phyloP scores from a whole-genome alignment of 2,113 vertebrate genomes.

The Nothoprocta perdicaria region DNA sequence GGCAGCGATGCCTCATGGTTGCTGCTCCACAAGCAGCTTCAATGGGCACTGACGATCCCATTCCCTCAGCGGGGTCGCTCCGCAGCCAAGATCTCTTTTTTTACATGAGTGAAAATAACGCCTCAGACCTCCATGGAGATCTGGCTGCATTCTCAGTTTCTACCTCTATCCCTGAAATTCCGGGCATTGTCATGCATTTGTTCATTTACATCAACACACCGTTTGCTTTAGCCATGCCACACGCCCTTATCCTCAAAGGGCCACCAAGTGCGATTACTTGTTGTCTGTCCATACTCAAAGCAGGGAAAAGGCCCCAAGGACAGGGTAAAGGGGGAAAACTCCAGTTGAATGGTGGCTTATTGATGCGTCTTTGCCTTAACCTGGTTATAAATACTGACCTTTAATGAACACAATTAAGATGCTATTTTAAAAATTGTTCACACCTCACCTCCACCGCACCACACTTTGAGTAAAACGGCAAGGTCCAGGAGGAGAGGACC shows the following conservation, averaged over 20 bases:
- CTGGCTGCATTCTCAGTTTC: not conserved
- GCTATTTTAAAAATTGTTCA: not conserved
- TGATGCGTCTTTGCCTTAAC: not conserved
- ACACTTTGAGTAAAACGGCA: not conserved
- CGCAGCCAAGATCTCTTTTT: not conserved
- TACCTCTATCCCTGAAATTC: not conserved
- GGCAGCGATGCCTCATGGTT: not conserved
- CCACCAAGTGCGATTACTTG: not conserved
- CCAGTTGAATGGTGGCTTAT: rapidly evolving
- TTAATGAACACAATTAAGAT: not conserved
- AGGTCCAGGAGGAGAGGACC: not conserved
- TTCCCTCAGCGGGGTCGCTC: not conserved
- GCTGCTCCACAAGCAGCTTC: not conserved
- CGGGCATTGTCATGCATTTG: not conserved
- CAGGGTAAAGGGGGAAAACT: not conserved
- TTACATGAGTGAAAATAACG: not conserved
- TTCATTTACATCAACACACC: not conserved
- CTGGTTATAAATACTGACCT: not conserved
- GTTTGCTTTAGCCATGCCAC: not conserved
- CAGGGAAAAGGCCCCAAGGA: not conserved
- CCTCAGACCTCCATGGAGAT: rapidly evolving
- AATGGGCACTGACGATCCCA: not conserved
- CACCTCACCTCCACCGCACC: not conserved
- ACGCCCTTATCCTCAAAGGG: not conserved
- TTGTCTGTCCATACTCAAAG: not conserved